Evolutionary conservation across 2,888 invertebrate species (phyloP).

Genomic region (Prenolepis imparis): DNA sequence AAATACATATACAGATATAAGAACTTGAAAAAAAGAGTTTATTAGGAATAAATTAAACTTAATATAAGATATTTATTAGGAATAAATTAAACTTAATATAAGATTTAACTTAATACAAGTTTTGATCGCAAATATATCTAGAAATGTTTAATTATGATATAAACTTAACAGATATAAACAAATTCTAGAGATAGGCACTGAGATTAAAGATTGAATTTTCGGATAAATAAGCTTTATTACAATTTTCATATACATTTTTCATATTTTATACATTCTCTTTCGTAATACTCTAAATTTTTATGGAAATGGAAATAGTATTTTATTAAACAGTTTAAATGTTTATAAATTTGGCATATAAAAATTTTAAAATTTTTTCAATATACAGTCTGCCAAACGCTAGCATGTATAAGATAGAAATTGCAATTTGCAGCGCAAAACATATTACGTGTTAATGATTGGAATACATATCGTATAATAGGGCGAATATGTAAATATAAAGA

Average conservation of each 20-base stretch:
- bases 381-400: neutral
- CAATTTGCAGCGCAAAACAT: neutral
- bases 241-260: constrained; percentile 22
- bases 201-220: constrained; percentile 5
- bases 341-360: constrained; percentile 1
- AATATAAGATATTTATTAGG: neutral
- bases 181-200: neutral
- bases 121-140: neutral
- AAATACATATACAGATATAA: neutral
- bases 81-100: neutral
- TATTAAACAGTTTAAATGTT: constrained; percentile 23
- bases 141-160: neutral
- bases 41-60: neutral
- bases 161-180: neutral
- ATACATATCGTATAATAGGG: neutral
- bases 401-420: constrained; percentile 31
- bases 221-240: constrained; percentile 45
- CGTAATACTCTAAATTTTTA: constrained; percentile 8
- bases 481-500: neutral
- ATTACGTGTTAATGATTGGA: constrained; percentile 31
- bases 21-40: neutral
- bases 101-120: too few species aligned
- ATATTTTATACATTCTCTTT: constrained; percentile 16
- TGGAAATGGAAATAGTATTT: constrained; percentile 32
- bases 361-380: neutral